Base-by-base conservation (phyloP, 2,113 vertebrate species). In the Ailurus styani region DNA sequence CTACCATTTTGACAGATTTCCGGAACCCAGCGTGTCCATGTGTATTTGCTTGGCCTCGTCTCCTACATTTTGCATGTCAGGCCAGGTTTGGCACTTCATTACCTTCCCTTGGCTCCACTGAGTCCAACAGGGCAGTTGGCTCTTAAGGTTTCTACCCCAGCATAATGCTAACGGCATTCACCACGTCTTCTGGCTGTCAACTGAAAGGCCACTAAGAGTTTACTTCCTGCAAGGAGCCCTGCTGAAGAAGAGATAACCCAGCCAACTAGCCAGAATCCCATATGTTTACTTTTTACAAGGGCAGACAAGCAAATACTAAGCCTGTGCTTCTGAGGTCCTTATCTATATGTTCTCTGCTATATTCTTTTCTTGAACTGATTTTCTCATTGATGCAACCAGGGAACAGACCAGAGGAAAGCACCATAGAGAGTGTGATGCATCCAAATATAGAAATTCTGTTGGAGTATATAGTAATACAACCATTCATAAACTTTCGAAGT, bases 141-240 rank as follows among this genome's bases (percentile, higher is more conserved):
- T 75, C 90, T 62, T 70, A 64, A 81, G 45, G 54, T 15, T 79
- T 86, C 64, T 88, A 54, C 62, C 93, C 54, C 60, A 13, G 77
- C 12, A 11, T 78, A 78, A 45, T 78, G 82, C 85, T 86, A 78
- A 91, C 90, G 47, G 31, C n/a, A 18, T 45, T 94, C 79, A 45
- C 54, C 86, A 82, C 40, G 50, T 86, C 81, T 90, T 79, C 95
- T 60, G 62, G 40, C 95, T 95, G 94, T 96, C 83, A 77, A 12
- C 87, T 10, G 40, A 92, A 92, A 97, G 98, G 88, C 75, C 95
- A 87, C 88, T 23, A 90, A 93, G 78, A 96, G 95, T 90, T 97
- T 68, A 73, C 40, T 97, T 95, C 79, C 97, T 86, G 62, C 73
- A 64, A 70, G n/a, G 12, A 42, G 37, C 50, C 42, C 84, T 40